Evolutionary conservation across 2,113 vertebrate genomes (phyloP), one percentile per base, ranked within the genome.

Genomic region (Urocitellus parryii): DNA sequence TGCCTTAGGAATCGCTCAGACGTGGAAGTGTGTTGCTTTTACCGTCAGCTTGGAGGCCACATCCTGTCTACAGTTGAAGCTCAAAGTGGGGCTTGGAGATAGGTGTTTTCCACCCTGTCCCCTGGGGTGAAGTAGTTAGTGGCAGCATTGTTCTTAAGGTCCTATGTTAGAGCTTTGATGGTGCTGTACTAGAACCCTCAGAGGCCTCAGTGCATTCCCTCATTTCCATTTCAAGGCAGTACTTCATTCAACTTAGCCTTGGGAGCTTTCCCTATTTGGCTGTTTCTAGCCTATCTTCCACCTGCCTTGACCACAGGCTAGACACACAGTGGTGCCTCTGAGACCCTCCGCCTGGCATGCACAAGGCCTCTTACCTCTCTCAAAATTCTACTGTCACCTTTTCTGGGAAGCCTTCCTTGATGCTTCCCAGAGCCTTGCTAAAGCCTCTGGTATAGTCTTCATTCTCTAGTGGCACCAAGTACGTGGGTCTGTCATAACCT

Each of bases 11-110:
- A 16, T 45, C 5, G 2, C 17, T 83, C 83, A 63, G 42, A 70
- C 65, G 53, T 22, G 37, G 61, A 20, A 48, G 58, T 90, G 91
- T 45, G 56, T 34, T 58, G 42, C 81, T 58, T 92, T 51, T 34
- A 80, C 70, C 51, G 51, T 53, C 67, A 45, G 25, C 61, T 8
- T 42, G 27, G 70, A 95, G 48, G 56, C 89, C 89, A 91, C 91
- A 96, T 97, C 96, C 97, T 97, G 94, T 58, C 83, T 63, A 2
- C n/a, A 39, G 53, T 27, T 24, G 72, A 61, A 58, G 70, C 86
- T 63, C 25, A 10, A 42, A 78, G 77, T 37, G 1, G 72, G 53
- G 34, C 67, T 74, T 24, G 13, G 77, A 48, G 37, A 3, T 8
- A 8, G 45, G 17, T 56, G 5, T 11, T 5, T 51, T 3, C 51